A percentile compares a stretch with the other conserved stretches of the same genome.
Conservation (phyloP, 2,113 vertebrate species). For the Hassar affinis region DNA sequence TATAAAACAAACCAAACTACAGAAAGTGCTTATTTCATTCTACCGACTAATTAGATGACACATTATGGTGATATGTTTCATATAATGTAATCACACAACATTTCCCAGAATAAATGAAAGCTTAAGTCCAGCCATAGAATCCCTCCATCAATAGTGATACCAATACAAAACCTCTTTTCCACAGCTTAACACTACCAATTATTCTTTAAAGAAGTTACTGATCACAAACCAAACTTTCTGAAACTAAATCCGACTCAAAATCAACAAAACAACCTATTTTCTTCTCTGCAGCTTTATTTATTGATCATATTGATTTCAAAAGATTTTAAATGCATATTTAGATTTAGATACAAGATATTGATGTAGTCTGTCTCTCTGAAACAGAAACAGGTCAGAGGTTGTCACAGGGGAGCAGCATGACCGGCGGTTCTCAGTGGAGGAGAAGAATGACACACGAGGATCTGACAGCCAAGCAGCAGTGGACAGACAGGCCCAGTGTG, state of each 20-base stretch:
- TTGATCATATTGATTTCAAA: background rate
- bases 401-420: slow-evolving; percentile 17
- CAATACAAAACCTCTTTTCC: background rate
- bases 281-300: background rate
- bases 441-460: slow-evolving; percentile 10
- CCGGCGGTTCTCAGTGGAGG: slow-evolving; percentile 24
- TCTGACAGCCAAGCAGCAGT: slow-evolving; percentile 53
- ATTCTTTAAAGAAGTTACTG: background rate
- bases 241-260: background rate
- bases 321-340: background rate
- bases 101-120: background rate
- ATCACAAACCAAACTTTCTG: background rate
- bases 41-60: background rate
- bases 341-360: background rate
- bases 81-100: background rate
- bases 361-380: background rate
- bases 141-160: background rate
- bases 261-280: background rate
- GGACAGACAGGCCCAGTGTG: slow-evolving; percentile 51
- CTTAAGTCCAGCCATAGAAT: background rate
- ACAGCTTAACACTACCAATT: background rate
- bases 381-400: slow-evolving; percentile 38
- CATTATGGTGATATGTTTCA: background rate
- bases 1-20: background rate
- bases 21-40: background rate